Evolutionary conservation across 2,888 invertebrate species (phyloP).

Genomic region (Mesochorus sp.): DNA sequence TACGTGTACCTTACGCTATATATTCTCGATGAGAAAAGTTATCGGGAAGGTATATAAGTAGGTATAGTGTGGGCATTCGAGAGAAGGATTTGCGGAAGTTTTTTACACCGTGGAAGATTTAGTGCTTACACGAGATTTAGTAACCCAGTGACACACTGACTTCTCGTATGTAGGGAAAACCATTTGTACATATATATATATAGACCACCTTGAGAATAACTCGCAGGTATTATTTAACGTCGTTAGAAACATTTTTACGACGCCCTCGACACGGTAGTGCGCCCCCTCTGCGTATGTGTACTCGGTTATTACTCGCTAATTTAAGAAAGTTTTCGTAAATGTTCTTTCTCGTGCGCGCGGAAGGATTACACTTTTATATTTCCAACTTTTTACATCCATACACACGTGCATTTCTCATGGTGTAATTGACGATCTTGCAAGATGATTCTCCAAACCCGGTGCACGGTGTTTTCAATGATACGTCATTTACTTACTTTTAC

Average conservation of each 20-base stretch:
- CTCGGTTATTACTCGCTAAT: background rate
- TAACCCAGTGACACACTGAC: conserved; percentile 61
- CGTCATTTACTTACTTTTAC: too few relatives aligned
- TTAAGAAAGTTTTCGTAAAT: too few relatives aligned
- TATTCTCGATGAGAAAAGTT: conserved; percentile 33
- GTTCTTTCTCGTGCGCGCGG: too few relatives aligned
- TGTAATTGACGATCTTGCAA: too few relatives aligned
- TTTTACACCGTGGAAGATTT: conserved; percentile 34
- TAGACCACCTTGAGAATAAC: background rate
- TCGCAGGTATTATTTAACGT: background rate
- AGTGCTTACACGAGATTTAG: conserved; percentile 54
- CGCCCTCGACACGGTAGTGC: background rate
- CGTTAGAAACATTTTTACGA: background rate
- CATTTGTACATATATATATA: too few relatives aligned
- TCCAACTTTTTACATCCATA: too few relatives aligned
- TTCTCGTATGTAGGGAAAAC: background rate
- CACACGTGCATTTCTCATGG: too few relatives aligned
- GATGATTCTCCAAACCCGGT: too few relatives aligned
- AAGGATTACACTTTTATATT: too few relatives aligned
- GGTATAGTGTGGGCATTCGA: conserved; percentile 41
- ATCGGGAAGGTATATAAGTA: conserved; percentile 53
- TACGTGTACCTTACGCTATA: background rate
- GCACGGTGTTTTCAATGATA: too few relatives aligned
- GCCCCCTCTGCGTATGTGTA: background rate
- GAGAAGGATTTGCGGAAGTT: conserved; percentile 25